phyloP scores from a whole-genome alignment of 1,140 invertebrate genomes.

The Dinothrombium tinctorium region DNA sequence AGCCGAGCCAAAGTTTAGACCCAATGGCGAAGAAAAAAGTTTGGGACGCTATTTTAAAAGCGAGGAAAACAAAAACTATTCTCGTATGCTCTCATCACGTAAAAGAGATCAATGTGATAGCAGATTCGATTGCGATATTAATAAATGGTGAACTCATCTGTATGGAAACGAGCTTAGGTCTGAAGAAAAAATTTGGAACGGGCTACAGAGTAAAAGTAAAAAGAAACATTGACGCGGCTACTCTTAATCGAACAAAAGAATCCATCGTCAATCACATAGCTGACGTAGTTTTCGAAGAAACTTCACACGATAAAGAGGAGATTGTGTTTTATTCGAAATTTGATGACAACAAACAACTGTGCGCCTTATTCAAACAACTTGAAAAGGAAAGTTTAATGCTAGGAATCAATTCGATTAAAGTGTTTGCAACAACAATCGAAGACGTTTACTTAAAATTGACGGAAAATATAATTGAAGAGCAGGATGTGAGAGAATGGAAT shows the following conservation, averaged over 20 bases:
- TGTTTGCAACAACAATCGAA: too few species aligned
- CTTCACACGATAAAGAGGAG: too few species aligned
- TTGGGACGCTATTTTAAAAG: slow-evolving; percentile 32
- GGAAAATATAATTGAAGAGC: too few species aligned
- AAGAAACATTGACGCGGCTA: not conserved
- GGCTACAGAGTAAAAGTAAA: slow-evolving; percentile 3
- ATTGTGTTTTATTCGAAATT: too few species aligned
- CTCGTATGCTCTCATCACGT: slow-evolving; percentile 18
- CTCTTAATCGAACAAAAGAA: not conserved
- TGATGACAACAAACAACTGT: too few species aligned
- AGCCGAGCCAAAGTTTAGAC: slow-evolving; percentile 25
- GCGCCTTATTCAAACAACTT: too few species aligned
- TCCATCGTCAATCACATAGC: not conserved
- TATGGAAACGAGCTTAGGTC: not conserved
- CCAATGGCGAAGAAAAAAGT: slow-evolving; percentile 23
- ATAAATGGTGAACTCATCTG: slow-evolving; percentile 9
- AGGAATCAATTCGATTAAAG: too few species aligned
- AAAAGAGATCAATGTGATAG: slow-evolving; percentile 20
- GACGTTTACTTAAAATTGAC: too few species aligned
- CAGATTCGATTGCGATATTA: slow-evolving; percentile 18
- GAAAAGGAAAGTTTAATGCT: too few species aligned
- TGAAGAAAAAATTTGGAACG: slow-evolving; percentile 12
- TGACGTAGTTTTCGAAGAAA: too few species aligned
- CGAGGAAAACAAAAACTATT: slow-evolving; percentile 32
- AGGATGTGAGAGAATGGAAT: too few species aligned